Conservation (phyloP, 2,888 invertebrate species). For the Erpobdella octoculata region DNA sequence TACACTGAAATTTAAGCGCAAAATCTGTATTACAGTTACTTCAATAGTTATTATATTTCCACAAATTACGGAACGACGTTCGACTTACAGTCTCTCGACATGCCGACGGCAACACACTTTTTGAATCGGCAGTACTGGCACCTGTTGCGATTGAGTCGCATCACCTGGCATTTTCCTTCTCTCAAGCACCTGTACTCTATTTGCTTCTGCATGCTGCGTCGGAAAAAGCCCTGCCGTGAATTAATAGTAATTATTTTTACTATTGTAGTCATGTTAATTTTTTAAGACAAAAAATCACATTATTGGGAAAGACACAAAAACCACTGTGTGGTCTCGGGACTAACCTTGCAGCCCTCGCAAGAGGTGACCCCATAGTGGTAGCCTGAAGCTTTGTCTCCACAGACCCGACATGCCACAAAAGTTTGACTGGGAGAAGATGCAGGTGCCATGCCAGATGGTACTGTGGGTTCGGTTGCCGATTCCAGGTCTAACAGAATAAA, state of each 20-base stretch:
- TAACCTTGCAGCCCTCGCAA: slow-evolving; percentile 25
- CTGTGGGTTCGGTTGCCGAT: neutral
- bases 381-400: slow-evolving; percentile 24
- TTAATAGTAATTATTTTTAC: neutral
- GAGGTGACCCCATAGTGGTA: slow-evolving; percentile 26
- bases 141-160: slow-evolving; percentile 47
- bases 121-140: slow-evolving; percentile 51
- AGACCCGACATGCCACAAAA: slow-evolving; percentile 24
- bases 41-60: too few relatives aligned
- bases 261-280: neutral
- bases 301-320: neutral
- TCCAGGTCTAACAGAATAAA: too few relatives aligned
- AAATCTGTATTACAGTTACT: too few relatives aligned
- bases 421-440: slow-evolving; percentile 4
- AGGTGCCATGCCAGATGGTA: neutral
- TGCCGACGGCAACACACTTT: slow-evolving; percentile 50
- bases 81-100: slow-evolving; percentile 47
- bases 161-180: slow-evolving; percentile 47
- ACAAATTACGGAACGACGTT: neutral
- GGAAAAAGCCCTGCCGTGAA: slow-evolving; percentile 48
- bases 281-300: neutral
- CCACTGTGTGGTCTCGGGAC: neutral
- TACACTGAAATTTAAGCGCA: too few relatives aligned
- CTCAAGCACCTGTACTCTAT: slow-evolving; percentile 49
- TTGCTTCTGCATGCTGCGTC: slow-evolving; percentile 49